Base-by-base conservation (phyloP, 2,888 invertebrate genomes). In the Rotaria socialis region DNA sequence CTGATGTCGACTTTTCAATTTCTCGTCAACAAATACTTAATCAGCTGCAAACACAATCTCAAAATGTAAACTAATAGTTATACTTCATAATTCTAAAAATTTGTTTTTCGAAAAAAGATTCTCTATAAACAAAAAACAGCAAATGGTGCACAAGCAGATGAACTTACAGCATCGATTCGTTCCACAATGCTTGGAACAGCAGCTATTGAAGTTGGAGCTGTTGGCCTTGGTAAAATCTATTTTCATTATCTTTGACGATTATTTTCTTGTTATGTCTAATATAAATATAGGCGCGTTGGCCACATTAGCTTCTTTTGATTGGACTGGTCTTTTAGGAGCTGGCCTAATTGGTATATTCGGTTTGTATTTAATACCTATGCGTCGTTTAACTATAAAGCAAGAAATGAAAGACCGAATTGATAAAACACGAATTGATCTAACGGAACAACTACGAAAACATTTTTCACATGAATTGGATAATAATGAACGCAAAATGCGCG, bases 151-250 rank as follows among this genome's bases (percentile, higher is more conserved):
- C 80, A 80, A 80, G 80, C 80, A 1, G 80, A 80, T 47, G 47
- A 80, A 41, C 11, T 80, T 2, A n/a, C 47, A 2, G 24, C 43
- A 47, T 47, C 43, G 7, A 47, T 80, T 47, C 43, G 47, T 47
- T 47, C 47, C 2, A 80, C 80, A 47, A 80, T 80, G 80, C 3
- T 80, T 3, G 47, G 47, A 10, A 80, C 80, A 11, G 80, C 80
- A 14, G 80, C 80, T 80, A 47, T 80, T 43, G 80, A 80, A 80
- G 47, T 80, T 47, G 80, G 80, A 80, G 80, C 80, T 80, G 80
- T 80, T 80, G 80, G 80, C 8, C 14, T 80, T 2, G 80, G 80
- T 80, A 24, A 2, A 14, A 80, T 24, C 3, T 24, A 4, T 47
- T 24, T 47, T 0, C 11, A 35, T 52, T 52, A 14, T 52, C 50